Evolutionary conservation across 2,797 vertebrate species (phyloP), one percentile per base, ranked within the genome.

Genomic region (Spheniscus humboldti): DNA sequence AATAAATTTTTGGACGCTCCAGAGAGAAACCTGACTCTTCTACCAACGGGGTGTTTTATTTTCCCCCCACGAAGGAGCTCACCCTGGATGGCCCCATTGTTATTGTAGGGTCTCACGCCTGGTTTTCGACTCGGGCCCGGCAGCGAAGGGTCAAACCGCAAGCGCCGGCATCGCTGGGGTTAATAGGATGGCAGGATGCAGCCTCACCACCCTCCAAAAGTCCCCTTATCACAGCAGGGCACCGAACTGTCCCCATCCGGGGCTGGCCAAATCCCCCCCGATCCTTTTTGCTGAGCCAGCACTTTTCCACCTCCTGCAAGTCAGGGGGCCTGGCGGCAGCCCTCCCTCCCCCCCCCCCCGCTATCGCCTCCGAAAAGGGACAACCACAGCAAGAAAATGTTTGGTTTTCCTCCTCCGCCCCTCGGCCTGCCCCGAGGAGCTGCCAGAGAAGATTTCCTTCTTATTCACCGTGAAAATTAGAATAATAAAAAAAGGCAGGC

Each of bases 1-100:
- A 86, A 92, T 53, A 82, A 92, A 85, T 88, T 81, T 74, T 94
- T 94, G 95, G 91, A 94, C 6, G 57, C 74, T 66, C 71, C 5
- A 3, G 68, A 37, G 69, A 45, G 83, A 86, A 94, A 96, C 48
- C 37, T 5, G 73, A 84, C 63, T 91, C 92, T 68, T 14, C 33
- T 50, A 72, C 78, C 87, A 82, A 62, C 3, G 5, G 88, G 67
- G 64, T 87, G 25, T 50, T 92, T 71, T 37, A 25, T 63, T 63
- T 52, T 28, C 62, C 39, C 59, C 59, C 35, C 52, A 30, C 2
- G 3, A 45, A 1, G 24, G 47, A 43, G 66, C 69, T 69, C 3
- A 4, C 83, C 56, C 45, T 47, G 55, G 24, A 75, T 2, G 47
- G 82, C 64, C 88, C 60, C 1, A 0, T 19, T 41, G 53, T 62